Percentiles rank a stretch among this genome's conserved stretches.
phyloP scores from a whole-genome alignment of 1,140 invertebrate species.

The Stegodyphus mimosarum region DNA sequence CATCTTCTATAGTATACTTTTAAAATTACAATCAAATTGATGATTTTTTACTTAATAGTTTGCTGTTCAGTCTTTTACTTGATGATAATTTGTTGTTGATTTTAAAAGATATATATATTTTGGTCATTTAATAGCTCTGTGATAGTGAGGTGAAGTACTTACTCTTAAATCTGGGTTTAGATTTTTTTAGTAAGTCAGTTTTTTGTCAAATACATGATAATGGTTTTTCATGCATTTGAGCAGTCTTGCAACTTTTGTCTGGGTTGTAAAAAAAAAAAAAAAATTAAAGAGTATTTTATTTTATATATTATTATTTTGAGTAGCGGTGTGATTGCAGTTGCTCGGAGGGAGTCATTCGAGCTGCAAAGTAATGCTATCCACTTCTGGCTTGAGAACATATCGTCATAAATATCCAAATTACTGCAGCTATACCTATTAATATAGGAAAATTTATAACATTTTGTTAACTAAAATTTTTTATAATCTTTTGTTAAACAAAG shows the following conservation, averaged over 20 bases:
- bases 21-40: slow-evolving; percentile 45
- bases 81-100: slow-evolving; percentile 58
- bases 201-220: slow-evolving; percentile 40
- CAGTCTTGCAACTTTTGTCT: slow-evolving; percentile 56
- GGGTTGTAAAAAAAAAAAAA: slow-evolving; percentile 54
- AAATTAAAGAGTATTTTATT: slow-evolving; percentile 21
- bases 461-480: slow-evolving; percentile 60
- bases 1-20: slow-evolving; percentile 40
- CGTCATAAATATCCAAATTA: slow-evolving; percentile 52
- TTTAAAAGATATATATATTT: slow-evolving; percentile 62
- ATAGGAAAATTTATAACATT: slow-evolving; percentile 39
- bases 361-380: slow-evolving; percentile 48
- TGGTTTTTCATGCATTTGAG: slow-evolving; percentile 47
- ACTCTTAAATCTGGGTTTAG: slow-evolving; percentile 40
- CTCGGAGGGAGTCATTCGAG: slow-evolving; percentile 26
- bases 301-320: slow-evolving; percentile 10
- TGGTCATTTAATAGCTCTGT: slow-evolving; percentile 61
- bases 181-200: background rate
- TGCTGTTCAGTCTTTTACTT: slow-evolving; percentile 58
- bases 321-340: slow-evolving; percentile 7
- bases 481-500: slow-evolving; percentile 60
- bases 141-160: slow-evolving; percentile 60
- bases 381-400: slow-evolving; percentile 57
- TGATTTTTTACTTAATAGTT: slow-evolving; percentile 51
- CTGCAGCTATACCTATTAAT: slow-evolving; percentile 54